A percentile compares a stretch with the other conserved stretches of the same genome.
phyloP scores from a whole-genome alignment of 2,113 vertebrate species.

The Catharus minimus region DNA sequence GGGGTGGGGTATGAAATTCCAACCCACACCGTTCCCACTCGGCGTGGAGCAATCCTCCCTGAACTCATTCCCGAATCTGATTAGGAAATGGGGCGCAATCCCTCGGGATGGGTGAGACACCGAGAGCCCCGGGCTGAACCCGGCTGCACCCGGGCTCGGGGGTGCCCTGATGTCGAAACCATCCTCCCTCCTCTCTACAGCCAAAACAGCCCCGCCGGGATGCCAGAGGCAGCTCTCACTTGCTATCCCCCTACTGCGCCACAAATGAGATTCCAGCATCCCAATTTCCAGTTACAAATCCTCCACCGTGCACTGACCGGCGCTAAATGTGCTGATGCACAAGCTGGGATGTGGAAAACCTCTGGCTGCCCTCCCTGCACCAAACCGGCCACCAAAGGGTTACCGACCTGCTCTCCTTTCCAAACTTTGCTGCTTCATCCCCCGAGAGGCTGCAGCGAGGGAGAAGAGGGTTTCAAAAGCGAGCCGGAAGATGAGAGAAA shows the following conservation, averaged over 20 bases:
- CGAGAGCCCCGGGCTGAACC: background rate
- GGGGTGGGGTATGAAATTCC: background rate
- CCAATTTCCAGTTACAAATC: constrained; percentile 7
- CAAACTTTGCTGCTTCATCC: background rate
- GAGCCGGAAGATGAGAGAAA: constrained; percentile 6
- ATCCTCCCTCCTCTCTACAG: background rate
- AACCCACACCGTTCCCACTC: background rate
- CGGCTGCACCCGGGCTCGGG: background rate
- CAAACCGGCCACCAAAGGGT: background rate
- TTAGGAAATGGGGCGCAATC: background rate
- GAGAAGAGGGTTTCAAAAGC: constrained; percentile 34
- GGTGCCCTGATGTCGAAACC: background rate
- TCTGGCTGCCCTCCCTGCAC: background rate
- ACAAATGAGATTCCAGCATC: constrained; percentile 23
- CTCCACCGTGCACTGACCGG: background rate
- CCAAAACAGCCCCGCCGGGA: background rate
- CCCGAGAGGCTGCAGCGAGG: background rate
- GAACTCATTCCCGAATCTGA: accelerated
- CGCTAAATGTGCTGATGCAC: background rate
- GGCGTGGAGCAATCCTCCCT: background rate
- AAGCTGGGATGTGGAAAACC: background rate
- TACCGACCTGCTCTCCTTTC: constrained; percentile 13
- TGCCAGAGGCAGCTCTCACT: background rate
- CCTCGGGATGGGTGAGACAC: background rate
- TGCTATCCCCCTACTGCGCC: background rate